Conservation (phyloP, 2,888 invertebrate genomes). For the Dicranocentrus wangi region DNA sequence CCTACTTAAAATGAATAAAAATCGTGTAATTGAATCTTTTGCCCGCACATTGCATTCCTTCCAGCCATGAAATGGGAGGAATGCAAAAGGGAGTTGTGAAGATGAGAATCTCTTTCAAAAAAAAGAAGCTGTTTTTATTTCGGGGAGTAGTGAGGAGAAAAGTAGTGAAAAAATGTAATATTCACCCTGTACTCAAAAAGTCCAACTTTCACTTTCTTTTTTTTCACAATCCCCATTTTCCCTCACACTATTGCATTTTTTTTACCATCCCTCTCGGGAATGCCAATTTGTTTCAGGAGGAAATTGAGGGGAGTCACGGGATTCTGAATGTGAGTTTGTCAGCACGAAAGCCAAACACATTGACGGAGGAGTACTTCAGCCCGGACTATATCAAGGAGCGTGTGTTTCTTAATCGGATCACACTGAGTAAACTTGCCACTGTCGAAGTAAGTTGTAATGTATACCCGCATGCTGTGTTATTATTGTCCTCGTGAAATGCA, state of each 20-base stretch:
- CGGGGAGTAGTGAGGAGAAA: not conserved
- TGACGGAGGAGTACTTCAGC: conserved; percentile 83
- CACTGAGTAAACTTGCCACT: conserved; percentile 89
- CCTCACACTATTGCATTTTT: conserved; percentile 22
- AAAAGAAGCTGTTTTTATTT: conserved; percentile 31
- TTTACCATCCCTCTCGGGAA: conserved; percentile 39
- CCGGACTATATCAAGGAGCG: conserved; percentile 93
- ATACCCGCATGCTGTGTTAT: conserved; percentile 8
- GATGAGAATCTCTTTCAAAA: too few relatives aligned
- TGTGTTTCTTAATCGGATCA: conserved; percentile 92
- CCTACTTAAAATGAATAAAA: conserved; percentile 9
- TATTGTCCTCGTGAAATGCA: conserved; percentile 28
- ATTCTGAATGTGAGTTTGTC: conserved; percentile 96
- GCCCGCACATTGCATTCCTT: conserved; percentile 31
- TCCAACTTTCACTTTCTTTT: conserved; percentile 19
- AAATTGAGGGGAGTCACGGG: conserved; percentile 89
- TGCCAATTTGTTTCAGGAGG: conserved; percentile 79
- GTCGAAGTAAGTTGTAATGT: conserved; percentile 79
- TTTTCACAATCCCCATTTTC: conserved; percentile 34
- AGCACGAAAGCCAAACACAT: conserved; percentile 86
- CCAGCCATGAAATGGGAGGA: conserved; percentile 22
- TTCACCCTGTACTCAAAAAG: conserved; percentile 23
- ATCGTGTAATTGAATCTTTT: conserved; percentile 43
- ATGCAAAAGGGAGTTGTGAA: conserved; percentile 14
- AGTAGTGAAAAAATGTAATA: conserved; percentile 31